A percentile compares a stretch with the other conserved stretches of the same genome.
Evolutionary conservation across 2,113 vertebrate species (phyloP).

Genomic region (Platysternon megacephalum): DNA sequence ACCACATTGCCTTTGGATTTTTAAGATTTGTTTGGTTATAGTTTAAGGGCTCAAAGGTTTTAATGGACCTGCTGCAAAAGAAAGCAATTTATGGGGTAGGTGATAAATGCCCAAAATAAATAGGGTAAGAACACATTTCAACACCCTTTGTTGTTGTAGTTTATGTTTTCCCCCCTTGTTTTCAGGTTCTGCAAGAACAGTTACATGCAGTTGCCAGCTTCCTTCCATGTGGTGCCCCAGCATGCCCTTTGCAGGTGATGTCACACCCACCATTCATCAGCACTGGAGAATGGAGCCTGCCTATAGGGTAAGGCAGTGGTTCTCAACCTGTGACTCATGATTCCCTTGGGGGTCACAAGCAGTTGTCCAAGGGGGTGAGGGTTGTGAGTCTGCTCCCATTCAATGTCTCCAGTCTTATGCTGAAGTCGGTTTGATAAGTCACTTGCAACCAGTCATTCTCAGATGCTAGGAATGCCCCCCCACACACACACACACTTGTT

Average conservation of each 20-base stretch:
- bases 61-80: neutral
- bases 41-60: neutral
- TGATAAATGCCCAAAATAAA: neutral
- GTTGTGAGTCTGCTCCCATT: neutral
- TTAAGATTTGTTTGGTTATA: neutral
- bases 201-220: neutral
- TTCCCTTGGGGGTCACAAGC: neutral
- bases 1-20: neutral
- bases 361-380: neutral
- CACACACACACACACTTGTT: neutral
- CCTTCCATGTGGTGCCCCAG: conserved; percentile 47
- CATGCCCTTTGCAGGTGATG: conserved; percentile 45
- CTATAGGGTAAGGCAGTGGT: conserved; percentile 44
- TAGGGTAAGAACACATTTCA: neutral
- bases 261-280: conserved; percentile 23
- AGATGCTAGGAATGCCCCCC: neutral
- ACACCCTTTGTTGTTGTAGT: conserved; percentile 5
- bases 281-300: conserved; percentile 24
- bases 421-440: neutral
- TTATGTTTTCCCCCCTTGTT: conserved; percentile 30
- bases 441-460: neutral
- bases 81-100: neutral
- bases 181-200: conserved; percentile 52
- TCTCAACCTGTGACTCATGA: neutral
- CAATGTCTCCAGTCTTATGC: fast-evolving